These are phyloP conservation scores for Ips nitidus DNA, from an alignment of 1,140 invertebrate genomes.

Conservation along the genomic window DNA sequence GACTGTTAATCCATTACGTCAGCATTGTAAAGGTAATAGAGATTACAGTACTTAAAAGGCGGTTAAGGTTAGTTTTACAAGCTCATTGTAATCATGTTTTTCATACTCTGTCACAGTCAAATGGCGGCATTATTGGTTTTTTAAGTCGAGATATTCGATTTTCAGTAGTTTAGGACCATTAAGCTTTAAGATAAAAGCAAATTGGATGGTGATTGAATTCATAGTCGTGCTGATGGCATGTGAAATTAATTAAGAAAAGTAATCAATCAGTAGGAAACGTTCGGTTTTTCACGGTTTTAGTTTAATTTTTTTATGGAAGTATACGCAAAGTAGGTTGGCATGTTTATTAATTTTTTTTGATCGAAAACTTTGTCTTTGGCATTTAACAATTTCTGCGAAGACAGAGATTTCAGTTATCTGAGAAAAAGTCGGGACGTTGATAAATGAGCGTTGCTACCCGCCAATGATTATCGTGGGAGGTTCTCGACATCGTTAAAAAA, in stretches of 20 bases:
- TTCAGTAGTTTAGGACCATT: constrained; percentile 26
- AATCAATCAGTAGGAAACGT: constrained; percentile 10
- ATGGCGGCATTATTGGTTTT: constrained; percentile 28
- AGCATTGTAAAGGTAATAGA: constrained; percentile 1
- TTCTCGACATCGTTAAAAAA: constrained; percentile 13
- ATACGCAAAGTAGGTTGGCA: neutral
- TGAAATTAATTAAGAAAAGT: constrained; percentile 19
- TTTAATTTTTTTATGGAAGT: neutral
- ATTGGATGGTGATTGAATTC: constrained; percentile 22
- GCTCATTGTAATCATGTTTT: constrained; percentile 33
- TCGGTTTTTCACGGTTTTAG: neutral
- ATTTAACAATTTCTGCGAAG: neutral
- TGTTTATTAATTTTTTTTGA: neutral
- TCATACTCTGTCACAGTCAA: constrained; percentile 31
- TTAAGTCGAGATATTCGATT: constrained; percentile 14
- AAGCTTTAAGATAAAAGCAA: constrained; percentile 27
- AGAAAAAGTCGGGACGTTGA: neutral
- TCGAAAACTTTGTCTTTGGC: neutral
- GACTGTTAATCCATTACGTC: neutral
- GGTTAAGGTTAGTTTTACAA: constrained; percentile 20
- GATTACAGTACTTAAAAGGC: constrained; percentile 14
- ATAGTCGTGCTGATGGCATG: constrained; percentile 16
- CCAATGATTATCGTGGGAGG: constrained; percentile 28
- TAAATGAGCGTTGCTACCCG: constrained; percentile 7
- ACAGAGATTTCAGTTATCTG: neutral